Evolutionary conservation across 2,113 vertebrate genomes (phyloP).

Genomic region (Vidua chalybeata): DNA sequence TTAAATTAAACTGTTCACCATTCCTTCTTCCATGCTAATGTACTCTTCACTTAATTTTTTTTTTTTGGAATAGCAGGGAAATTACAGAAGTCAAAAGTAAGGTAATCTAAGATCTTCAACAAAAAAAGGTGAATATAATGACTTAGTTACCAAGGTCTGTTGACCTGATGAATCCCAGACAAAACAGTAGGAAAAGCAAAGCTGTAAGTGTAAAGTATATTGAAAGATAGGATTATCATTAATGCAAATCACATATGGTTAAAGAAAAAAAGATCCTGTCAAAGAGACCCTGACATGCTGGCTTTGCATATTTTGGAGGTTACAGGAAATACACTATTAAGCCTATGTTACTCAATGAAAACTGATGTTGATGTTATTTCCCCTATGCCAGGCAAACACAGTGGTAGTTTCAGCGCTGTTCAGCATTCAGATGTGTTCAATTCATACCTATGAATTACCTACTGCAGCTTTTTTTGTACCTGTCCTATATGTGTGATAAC

Average conservation of each 20-base stretch:
- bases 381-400: fast-evolving
- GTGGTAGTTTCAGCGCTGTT: not conserved
- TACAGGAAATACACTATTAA: not conserved
- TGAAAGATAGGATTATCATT: not conserved
- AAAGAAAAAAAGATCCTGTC: not conserved
- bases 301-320: not conserved
- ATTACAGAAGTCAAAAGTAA: not conserved
- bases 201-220: not conserved
- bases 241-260: not conserved
- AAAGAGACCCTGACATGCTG: not conserved
- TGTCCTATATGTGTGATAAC: not conserved
- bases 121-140: not conserved
- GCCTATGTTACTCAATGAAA: not conserved
- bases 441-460: not conserved
- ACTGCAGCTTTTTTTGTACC: not conserved
- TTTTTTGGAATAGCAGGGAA: not conserved
- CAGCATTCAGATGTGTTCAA: not conserved
- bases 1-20: not conserved
- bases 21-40: not conserved
- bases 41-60: not conserved
- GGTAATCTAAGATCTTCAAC: not conserved
- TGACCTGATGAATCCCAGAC: not conserved
- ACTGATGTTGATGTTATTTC: not conserved
- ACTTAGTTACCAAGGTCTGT: not conserved
- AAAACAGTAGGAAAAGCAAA: not conserved